Percentiles rank a stretch among this genome's conserved stretches.
These are phyloP conservation scores for Pygoscelis adeliae DNA, from an alignment of 2,113 vertebrate species.

Conservation along the genomic window DNA sequence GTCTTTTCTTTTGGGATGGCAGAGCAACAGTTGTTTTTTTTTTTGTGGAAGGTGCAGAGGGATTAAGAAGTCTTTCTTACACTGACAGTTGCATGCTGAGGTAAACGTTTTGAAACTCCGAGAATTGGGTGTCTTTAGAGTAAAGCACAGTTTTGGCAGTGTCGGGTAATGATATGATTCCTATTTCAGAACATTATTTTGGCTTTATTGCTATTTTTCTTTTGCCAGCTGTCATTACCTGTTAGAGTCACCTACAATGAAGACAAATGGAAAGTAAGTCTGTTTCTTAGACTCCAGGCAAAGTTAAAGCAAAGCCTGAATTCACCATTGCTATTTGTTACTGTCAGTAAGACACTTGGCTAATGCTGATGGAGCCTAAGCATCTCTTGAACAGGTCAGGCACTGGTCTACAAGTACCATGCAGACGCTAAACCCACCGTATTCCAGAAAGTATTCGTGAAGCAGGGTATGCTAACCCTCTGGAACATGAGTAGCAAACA, in stretches of 20 bases:
- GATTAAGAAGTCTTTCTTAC: not conserved
- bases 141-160: not conserved
- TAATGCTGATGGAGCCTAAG: not conserved
- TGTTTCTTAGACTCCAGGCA: not conserved
- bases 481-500: not conserved
- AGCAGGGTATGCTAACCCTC: not conserved
- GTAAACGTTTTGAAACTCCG: not conserved
- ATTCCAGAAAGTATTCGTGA: not conserved
- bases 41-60: not conserved
- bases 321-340: not conserved
- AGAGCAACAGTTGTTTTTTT: not conserved
- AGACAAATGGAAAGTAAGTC: not conserved
- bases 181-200: not conserved
- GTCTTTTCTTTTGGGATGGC: not conserved
- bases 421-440: not conserved
- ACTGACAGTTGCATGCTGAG: not conserved
- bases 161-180: not conserved
- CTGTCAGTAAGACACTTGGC: not conserved
- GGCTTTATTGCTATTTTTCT: not conserved
- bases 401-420: not conserved
- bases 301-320: not conserved
- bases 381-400: not conserved
- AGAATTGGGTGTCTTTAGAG: not conserved
- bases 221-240: not conserved
- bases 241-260: not conserved